Conservation (phyloP, 1,140 invertebrate genomes). For the Drosophila sulfurigaster region DNA sequence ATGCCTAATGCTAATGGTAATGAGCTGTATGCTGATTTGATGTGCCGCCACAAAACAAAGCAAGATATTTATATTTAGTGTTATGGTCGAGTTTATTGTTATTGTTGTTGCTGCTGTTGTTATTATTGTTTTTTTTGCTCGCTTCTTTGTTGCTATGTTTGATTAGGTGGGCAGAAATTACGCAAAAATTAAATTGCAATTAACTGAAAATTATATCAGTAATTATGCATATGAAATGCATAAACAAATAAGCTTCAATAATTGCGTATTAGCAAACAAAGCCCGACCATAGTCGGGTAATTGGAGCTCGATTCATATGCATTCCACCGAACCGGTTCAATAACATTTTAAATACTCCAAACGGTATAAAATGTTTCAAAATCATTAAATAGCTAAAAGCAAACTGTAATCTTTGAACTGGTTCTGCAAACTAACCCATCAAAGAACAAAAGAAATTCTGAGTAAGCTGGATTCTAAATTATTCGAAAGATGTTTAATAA, state of each 20-base stretch:
- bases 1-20: slow-evolving; percentile 29
- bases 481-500: not conserved
- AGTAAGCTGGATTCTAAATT: not conserved
- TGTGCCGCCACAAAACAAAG: slow-evolving; percentile 30
- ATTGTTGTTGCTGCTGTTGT: slow-evolving; percentile 20
- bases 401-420: not conserved
- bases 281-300: not conserved
- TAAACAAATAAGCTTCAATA: slow-evolving; percentile 71
- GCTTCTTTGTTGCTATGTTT: slow-evolving; percentile 22
- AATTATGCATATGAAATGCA: slow-evolving; percentile 76
- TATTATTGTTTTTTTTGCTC: not conserved
- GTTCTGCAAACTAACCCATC: not conserved
- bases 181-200: slow-evolving; percentile 75
- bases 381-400: not conserved
- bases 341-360: slow-evolving; percentile 4
- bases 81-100: slow-evolving; percentile 29
- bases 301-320: not conserved
- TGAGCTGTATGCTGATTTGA: slow-evolving; percentile 55
- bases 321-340: slow-evolving; percentile 18
- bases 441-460: slow-evolving; percentile 3
- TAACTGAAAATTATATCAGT: slow-evolving; percentile 77
- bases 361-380: not conserved
- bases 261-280: slow-evolving; percentile 65
- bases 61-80: slow-evolving; percentile 44
- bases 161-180: slow-evolving; percentile 55